Conservation (phyloP, 2,888 invertebrate genomes). For the Drosophila acutilabella region DNA sequence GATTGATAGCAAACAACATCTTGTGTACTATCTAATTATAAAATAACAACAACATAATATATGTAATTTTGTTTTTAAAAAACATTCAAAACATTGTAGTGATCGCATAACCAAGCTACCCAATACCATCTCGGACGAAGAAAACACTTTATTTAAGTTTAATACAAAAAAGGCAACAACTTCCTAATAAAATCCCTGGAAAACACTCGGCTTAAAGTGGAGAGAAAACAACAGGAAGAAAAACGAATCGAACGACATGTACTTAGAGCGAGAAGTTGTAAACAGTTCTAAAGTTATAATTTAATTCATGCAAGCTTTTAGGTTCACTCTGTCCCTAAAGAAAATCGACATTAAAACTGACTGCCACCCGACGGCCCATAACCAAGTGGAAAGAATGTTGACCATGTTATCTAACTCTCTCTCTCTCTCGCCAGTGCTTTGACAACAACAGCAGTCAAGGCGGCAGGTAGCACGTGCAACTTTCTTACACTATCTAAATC, state of each 20-base stretch:
- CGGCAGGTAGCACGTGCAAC: slow-evolving; percentile 41
- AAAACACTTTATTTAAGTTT: slow-evolving; percentile 81
- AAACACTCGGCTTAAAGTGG: slow-evolving; percentile 46
- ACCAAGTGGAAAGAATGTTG: slow-evolving; percentile 5
- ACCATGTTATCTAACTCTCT: slow-evolving; percentile 53
- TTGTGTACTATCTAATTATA: slow-evolving; percentile 84
- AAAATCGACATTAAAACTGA: slow-evolving; percentile 13
- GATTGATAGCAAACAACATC: slow-evolving; percentile 76
- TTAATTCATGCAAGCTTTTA: slow-evolving; percentile 59
- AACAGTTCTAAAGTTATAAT: slow-evolving; percentile 52
- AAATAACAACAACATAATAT: slow-evolving; percentile 79
- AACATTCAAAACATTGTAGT: slow-evolving; percentile 80
- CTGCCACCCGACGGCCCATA: slow-evolving; percentile 5
- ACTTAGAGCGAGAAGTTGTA: slow-evolving; percentile 26
- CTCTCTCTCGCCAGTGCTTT: slow-evolving; percentile 55
- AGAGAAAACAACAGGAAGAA: slow-evolving; percentile 23
- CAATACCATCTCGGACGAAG: slow-evolving; percentile 45
- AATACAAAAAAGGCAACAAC: slow-evolving; percentile 61
- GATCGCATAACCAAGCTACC: slow-evolving; percentile 50
- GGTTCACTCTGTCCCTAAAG: slow-evolving; percentile 19
- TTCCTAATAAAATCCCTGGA: slow-evolving; percentile 47
- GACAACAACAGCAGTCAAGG: slow-evolving; percentile 39
- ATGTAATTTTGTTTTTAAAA: slow-evolving; percentile 84
- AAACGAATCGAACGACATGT: slow-evolving; percentile 37
- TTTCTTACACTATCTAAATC: slow-evolving; percentile 20